Percentiles rank a stretch among this genome's conserved stretches.
These are phyloP conservation scores for Lithophane leautieri DNA, from an alignment of 2,888 invertebrate species.

Conservation along the genomic window DNA sequence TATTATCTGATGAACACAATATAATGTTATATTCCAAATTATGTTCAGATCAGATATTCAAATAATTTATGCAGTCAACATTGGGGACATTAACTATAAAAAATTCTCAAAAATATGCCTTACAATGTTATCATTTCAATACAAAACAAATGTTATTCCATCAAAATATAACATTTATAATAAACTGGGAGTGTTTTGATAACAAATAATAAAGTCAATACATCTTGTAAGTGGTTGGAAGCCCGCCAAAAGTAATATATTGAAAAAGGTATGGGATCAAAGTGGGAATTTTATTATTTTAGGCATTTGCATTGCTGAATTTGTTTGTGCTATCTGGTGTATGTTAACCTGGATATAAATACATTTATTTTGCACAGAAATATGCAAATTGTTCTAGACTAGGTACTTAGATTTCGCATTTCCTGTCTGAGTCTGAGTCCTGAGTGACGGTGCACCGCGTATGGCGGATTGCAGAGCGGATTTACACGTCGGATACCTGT, in stretches of 20 bases:
- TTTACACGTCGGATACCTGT: no score
- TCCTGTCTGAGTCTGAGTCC: constrained; percentile 26
- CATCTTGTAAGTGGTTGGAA: constrained; percentile 58
- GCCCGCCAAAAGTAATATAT: constrained; percentile 63
- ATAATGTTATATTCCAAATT: not conserved
- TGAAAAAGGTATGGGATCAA: constrained; percentile 60
- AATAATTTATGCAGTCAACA: not conserved
- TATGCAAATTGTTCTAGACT: constrained; percentile 27
- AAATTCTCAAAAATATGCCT: not conserved
- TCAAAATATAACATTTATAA: constrained; percentile 51
- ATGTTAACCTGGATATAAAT: constrained; percentile 57
- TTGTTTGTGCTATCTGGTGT: constrained; percentile 62
- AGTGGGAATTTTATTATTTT: constrained; percentile 65
- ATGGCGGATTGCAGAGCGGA: no score
- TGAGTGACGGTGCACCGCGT: no score
- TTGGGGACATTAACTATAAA: not conserved
- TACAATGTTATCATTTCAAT: constrained; percentile 6
- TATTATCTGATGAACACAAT: no score
- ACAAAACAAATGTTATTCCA: constrained; percentile 35
- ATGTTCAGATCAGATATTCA: not conserved
- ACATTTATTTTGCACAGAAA: constrained; percentile 41
- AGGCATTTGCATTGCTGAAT: constrained; percentile 60
- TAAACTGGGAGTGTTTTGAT: constrained; percentile 50
- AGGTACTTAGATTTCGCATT: constrained; percentile 4
- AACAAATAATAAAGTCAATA: constrained; percentile 62